phyloP scores from a whole-genome alignment of 2,113 vertebrate genomes.

The Silurus asotus region DNA sequence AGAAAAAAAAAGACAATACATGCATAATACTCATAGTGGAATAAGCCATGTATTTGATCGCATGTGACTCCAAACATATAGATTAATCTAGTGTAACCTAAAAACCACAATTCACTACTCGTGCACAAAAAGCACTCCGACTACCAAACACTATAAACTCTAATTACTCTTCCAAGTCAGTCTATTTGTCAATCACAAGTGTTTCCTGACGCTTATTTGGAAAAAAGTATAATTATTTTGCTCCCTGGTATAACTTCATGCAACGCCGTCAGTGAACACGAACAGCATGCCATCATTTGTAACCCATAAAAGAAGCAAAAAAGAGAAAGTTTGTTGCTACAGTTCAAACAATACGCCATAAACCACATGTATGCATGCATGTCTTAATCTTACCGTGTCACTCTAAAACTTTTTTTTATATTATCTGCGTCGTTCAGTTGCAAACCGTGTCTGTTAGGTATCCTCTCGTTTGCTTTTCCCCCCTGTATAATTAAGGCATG shows the following conservation, averaged over 20 bases:
- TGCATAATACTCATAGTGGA: not conserved
- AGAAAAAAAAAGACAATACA: not conserved
- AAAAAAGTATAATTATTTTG: not conserved
- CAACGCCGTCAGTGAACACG: not conserved
- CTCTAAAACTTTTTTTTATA: not conserved
- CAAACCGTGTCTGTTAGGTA: not conserved
- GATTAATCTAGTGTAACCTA: not conserved
- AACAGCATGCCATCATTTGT: not conserved
- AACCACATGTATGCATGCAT: not conserved
- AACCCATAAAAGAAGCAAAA: not conserved
- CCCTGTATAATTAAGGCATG: conserved; percentile 1
- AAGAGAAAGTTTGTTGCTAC: not conserved
- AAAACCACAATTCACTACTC: not conserved
- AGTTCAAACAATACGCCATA: not conserved
- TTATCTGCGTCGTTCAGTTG: not conserved
- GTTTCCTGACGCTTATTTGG: not conserved
- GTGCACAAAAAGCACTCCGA: not conserved
- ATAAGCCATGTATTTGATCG: not conserved
- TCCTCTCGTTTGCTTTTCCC: not conserved
- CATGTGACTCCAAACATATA: not conserved
- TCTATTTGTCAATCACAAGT: not conserved
- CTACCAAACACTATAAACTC: not conserved
- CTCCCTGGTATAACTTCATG: not conserved
- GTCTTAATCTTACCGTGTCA: conserved; percentile 17
- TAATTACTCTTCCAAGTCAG: not conserved